Evolutionary conservation across 53 echinoderm and acorn worm genomes (phyloP), one percentile per base, ranked within the genome.

Genomic region (Apostichopus leukothele): DNA sequence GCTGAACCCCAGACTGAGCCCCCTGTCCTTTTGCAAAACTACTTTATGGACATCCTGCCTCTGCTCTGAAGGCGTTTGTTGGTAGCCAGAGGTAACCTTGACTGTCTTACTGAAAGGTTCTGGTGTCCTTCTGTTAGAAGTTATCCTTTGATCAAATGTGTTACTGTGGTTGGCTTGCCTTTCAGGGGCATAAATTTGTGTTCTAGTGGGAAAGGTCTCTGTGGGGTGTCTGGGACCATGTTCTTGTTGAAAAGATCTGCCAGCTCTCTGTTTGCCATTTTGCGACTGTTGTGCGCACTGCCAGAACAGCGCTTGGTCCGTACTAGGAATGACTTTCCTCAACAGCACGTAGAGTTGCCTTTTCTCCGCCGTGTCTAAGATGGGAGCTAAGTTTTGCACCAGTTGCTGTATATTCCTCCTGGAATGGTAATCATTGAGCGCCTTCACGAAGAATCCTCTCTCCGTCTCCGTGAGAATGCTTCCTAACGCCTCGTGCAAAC

Each of bases 351-450:
- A 96, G 0, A 96, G 91, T 55, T 92, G 90, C 79, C 84, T 91
- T 84, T 94, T 96, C 75, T 96, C 95, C 13, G 96, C 86, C 5
- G 95, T 88, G 73, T 95, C 93, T 54, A 96, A 73, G 88, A 96
- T 90, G 4, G 93, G 63, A 67, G 86, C 91, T n/a, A 96, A 76
- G 75, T 89, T 92, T 51, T 95, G 89, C 5, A 95, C 95, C 18
- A 96, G 71, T 1, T 86, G 83, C 74, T 96, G 93, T 6, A 96
- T 92, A 71, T 96, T 96, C 78, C 96, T 90, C 26, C 89, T 92
- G 25, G 96, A 92, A 90, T 96, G 92, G 91, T 95, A 95, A 75
- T 96, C 96, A 85, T 93, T 96, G 68, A 96, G 86, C 14, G 96
- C 95, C 57, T 95, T 93, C 18, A 96, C 93, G 68, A 96, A 95